Base-by-base conservation (phyloP, 2,797 vertebrate genomes). In the Pachyuromys duprasi region DNA sequence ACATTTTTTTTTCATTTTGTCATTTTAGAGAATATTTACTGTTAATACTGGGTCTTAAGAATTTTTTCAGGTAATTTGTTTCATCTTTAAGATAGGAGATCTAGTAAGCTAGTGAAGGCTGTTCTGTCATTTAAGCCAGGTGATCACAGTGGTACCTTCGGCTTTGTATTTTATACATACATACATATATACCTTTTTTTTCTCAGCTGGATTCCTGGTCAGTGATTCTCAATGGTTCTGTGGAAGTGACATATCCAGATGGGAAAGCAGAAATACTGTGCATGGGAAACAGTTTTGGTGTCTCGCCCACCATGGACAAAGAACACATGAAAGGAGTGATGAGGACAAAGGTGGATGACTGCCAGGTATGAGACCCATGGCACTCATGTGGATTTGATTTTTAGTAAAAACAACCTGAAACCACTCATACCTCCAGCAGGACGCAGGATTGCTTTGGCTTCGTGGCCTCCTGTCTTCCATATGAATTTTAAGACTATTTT, bases 211-310 rank as follows among this genome's bases (percentile, higher is more conserved):
- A 99, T 98, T 99, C 99, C 31, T 99, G 99, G 99, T 99, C 99
- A 11, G 99, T 99, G 97, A 99, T 99, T 98, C 98, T 99, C 97
- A 99, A 99, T 86, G 99, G 99, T 65, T 99, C 99, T 1, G 99
- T 99, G 98, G 99, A 99, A 97, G 99, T 99, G 98, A 99, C 99
- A 1, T 99, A 99, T 90, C 99, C 99, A 2, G 99, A 99, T 76
- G 98, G 99, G 97, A 99, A 99, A 97, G 99, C 99, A 62, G 99
- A 99, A 98, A 99, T 99, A 98, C 97, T 99, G 67, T 99, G 99
- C 90, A 99, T 99, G 99, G 99, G 99, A 57, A 99, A 99, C 98
- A 99, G 99, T 96, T 99, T 99, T n/a, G 99, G 99, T 70, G 99
- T 99, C 95, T 99, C 99, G 1, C 99, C 99, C 72, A 99, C 99